These are phyloP conservation scores for Tenrec ecaudatus DNA, from an alignment of 2,113 vertebrate genomes.

Conservation along the genomic window DNA sequence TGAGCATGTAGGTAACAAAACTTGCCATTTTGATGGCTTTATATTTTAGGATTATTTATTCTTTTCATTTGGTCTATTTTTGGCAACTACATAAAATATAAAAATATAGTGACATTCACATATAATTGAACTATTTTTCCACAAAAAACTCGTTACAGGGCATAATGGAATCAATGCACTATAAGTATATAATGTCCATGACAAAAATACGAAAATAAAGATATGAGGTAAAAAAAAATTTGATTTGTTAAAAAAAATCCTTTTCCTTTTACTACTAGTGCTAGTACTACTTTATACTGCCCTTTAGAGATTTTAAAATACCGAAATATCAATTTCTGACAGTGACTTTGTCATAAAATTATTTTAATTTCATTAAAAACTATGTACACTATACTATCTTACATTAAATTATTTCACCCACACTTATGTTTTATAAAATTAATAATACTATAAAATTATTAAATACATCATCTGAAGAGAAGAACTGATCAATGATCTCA, in stretches of 20 bases:
- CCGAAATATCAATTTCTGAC: slow-evolving; percentile 44
- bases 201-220: slow-evolving; percentile 39
- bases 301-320: slow-evolving; percentile 23
- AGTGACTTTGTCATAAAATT: not conserved
- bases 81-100: slow-evolving; percentile 38
- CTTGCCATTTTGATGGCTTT: not conserved
- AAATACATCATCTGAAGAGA: slow-evolving; percentile 98
- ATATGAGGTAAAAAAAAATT: slow-evolving; percentile 39
- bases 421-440: not conserved
- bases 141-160: slow-evolving; percentile 19
- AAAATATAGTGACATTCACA: slow-evolving; percentile 33
- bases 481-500: slow-evolving; percentile 99
- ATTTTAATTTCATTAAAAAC: slow-evolving; percentile 29
- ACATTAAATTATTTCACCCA: slow-evolving; percentile 27
- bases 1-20: not conserved
- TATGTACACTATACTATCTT: not conserved
- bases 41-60: not conserved
- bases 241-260: not conserved
- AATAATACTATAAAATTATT: slow-evolving; percentile 52
- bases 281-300: not conserved
- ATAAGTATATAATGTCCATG: slow-evolving; percentile 15
- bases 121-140: not conserved
- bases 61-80: slow-evolving; percentile 48
- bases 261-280: not conserved
- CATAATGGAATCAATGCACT: slow-evolving; percentile 30